These are phyloP conservation scores for Rhagonycha lutea DNA, from an alignment of 2,888 invertebrate species.

Conservation along the genomic window DNA sequence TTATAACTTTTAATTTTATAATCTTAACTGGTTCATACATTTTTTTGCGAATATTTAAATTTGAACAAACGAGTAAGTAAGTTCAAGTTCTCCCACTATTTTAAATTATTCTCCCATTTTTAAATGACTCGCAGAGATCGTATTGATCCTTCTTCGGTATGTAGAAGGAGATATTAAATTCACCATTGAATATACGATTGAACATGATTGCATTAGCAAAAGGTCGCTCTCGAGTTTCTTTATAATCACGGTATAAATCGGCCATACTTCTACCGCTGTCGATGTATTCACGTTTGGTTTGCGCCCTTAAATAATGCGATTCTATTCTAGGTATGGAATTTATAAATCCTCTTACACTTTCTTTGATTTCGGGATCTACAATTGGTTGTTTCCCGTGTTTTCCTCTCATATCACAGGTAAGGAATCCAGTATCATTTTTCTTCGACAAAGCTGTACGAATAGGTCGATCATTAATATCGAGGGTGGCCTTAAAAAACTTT, in stretches of 20 bases:
- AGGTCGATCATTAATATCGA: constrained; percentile 30
- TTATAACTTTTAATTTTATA: too few species aligned
- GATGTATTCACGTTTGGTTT: constrained; percentile 32
- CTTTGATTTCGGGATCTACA: constrained; percentile 30
- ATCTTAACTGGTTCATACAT: too few species aligned
- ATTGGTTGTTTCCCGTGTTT: constrained; percentile 31
- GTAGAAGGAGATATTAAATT: constrained; percentile 33
- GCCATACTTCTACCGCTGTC: constrained; percentile 36
- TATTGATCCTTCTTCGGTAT: constrained; percentile 33
- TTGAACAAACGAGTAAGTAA: too few species aligned
- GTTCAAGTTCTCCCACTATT: too few species aligned
- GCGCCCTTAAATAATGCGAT: constrained; percentile 31
- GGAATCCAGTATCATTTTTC: constrained; percentile 14
- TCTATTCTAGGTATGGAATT: constrained; percentile 34
- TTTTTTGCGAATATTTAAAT: too few species aligned
- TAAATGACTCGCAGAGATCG: background rate
- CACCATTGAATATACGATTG: constrained; percentile 26
- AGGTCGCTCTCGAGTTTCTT: constrained; percentile 18
- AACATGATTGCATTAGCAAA: constrained; percentile 18
- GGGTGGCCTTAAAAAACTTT: constrained; percentile 19
- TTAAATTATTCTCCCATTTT: too few species aligned
- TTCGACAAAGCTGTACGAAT: constrained; percentile 30
- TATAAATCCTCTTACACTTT: constrained; percentile 31
- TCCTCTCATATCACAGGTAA: constrained; percentile 7
- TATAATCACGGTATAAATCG: constrained; percentile 36